Percentiles rank a stretch among this genome's conserved stretches.
Conservation (phyloP, 2,888 invertebrate species). For the Tigriopus californicus region DNA sequence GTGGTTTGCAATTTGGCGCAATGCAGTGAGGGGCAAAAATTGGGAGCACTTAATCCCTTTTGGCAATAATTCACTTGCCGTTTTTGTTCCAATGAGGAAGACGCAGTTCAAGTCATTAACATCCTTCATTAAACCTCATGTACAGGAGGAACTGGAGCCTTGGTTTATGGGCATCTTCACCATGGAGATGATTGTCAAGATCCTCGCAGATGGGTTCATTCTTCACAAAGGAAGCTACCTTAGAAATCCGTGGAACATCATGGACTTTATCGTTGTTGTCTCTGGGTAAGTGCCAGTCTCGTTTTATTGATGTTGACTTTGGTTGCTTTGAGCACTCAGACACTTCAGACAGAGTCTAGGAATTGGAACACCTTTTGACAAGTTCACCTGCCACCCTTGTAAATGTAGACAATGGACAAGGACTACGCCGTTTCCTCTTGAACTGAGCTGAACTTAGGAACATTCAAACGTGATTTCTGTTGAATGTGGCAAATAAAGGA, state of each 20-base stretch:
- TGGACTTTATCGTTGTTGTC: constrained; percentile 99
- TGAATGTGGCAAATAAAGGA: too few species aligned
- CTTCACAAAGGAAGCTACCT: constrained; percentile 98
- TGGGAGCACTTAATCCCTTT: neutral
- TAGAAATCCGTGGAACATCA: constrained; percentile 99
- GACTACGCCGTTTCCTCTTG: too few species aligned
- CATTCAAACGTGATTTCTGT: too few species aligned
- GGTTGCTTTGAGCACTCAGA: too few species aligned
- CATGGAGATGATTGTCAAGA: constrained; percentile 99
- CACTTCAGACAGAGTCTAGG: too few species aligned
- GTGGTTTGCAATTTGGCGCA: neutral
- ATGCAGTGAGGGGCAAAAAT: neutral
- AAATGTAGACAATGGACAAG: too few species aligned
- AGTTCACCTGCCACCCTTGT: too few species aligned
- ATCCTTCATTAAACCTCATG: constrained; percentile 21
- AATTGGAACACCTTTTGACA: too few species aligned
- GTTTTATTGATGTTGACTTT: too few species aligned
- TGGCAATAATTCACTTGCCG: neutral
- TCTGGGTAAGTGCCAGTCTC: constrained; percentile 66
- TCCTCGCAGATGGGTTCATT: constrained; percentile 98
- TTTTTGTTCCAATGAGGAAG: too few species aligned
- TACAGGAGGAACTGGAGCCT: constrained; percentile 94
- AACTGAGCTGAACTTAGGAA: too few species aligned
- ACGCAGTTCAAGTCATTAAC: too few species aligned
- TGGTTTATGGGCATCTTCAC: constrained; percentile 99